Evolutionary conservation across 2,113 vertebrate species (phyloP).

Genomic region (Heliornis fulica): DNA sequence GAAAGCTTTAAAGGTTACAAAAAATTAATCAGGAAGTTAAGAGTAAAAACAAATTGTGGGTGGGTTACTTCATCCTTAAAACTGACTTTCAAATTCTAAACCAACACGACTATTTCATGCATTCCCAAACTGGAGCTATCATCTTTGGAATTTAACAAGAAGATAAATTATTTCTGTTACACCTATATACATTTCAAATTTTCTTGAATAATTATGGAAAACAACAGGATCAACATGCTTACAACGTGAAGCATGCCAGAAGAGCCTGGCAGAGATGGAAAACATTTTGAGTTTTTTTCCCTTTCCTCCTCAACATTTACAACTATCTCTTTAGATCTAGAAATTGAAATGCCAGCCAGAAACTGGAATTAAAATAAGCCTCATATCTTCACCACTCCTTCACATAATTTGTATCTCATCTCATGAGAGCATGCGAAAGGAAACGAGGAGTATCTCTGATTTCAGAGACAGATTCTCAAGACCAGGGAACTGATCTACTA

Average conservation of each 20-base stretch:
- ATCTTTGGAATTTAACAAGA: not conserved
- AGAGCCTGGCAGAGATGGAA: not conserved
- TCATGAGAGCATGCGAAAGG: not conserved
- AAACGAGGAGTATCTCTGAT: not conserved
- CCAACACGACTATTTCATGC: fast-evolving
- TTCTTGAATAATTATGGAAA: not conserved
- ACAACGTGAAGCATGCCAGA: not conserved
- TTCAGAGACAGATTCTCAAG: not conserved
- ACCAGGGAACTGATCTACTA: not conserved
- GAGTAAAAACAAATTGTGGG: not conserved
- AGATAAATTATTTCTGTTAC: not conserved
- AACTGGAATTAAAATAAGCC: conserved; percentile 1
- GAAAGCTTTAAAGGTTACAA: not conserved
- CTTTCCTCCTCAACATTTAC: not conserved
- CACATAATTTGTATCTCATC: not conserved
- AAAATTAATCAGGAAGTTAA: not conserved
- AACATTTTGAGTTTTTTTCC: not conserved
- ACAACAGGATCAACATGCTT: not conserved
- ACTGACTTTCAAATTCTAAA: not conserved
- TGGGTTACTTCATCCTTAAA: not conserved
- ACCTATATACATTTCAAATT: not conserved
- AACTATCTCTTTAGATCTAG: not conserved
- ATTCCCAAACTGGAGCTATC: not conserved
- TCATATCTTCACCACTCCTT: not conserved
- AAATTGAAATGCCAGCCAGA: conserved; percentile 26